phyloP scores from a whole-genome alignment of 2,888 invertebrate species.

The Clunio marinus region DNA sequence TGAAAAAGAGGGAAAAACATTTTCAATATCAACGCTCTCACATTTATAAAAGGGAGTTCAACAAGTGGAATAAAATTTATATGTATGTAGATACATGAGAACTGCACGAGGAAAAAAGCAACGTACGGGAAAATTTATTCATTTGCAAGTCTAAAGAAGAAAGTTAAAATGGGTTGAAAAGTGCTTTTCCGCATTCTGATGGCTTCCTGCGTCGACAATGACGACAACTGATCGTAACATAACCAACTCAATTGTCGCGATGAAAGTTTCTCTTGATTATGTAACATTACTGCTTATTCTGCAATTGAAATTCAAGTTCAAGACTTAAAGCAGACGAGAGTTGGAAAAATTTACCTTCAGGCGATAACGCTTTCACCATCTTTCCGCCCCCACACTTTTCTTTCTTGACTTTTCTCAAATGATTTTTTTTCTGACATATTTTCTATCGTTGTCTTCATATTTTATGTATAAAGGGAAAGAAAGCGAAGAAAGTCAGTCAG shows the following conservation, averaged over 20 bases:
- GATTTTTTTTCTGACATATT: background rate
- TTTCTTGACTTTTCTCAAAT: background rate
- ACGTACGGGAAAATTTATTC: background rate
- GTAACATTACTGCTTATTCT: background rate
- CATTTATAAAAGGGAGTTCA: constrained; percentile 28
- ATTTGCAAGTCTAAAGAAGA: background rate
- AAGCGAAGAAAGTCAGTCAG: no score
- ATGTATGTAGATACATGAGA: constrained; percentile 5
- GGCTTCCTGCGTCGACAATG: no score
- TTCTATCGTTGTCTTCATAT: constrained; percentile 10
- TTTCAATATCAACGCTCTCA: constrained; percentile 29
- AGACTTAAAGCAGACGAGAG: background rate
- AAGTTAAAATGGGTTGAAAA: no score
- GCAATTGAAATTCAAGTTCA: background rate
- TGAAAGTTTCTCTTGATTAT: no score
- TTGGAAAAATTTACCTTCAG: background rate
- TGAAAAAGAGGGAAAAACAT: constrained; percentile 12
- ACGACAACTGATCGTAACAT: no score
- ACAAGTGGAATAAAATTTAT: constrained; percentile 28
- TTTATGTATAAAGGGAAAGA: constrained; percentile 1
- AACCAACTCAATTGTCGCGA: no score
- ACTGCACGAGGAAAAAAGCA: background rate
- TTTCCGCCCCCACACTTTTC: no score
- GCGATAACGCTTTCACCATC: constrained; percentile 2
- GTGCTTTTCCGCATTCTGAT: no score